These are phyloP conservation scores for Podabrus alpinus DNA, from an alignment of 2,888 invertebrate genomes.

Conservation along the genomic window DNA sequence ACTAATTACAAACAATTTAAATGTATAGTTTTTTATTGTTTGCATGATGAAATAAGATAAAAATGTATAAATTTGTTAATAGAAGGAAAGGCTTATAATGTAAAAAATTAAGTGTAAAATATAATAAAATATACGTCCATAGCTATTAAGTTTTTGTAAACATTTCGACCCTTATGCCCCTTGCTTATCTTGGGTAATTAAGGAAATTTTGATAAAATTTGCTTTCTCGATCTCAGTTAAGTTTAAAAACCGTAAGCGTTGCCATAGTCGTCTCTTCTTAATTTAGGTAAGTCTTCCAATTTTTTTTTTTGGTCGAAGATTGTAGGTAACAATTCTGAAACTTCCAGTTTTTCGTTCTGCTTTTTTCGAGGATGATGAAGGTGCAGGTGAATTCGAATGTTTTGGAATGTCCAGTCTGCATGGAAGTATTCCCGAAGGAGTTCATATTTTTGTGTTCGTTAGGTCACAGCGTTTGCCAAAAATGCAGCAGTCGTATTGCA, in stretches of 20 bases:
- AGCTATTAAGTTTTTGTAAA: neutral
- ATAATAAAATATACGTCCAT: conserved; percentile 55
- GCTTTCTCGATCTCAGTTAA: neutral
- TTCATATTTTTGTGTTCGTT: neutral
- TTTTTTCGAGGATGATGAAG: neutral
- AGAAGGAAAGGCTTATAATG: conserved; percentile 53
- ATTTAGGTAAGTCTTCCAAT: neutral
- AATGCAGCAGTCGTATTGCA: neutral
- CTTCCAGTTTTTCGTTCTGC: neutral
- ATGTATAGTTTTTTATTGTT: conserved; percentile 54
- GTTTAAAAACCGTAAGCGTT: neutral
- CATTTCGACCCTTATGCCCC: too few species aligned
- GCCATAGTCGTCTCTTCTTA: neutral
- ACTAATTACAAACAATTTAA: conserved; percentile 28
- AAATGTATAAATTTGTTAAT: conserved; percentile 56
- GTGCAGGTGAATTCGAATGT: neutral
- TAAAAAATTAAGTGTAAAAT: conserved; percentile 53
- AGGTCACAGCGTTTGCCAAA: neutral
- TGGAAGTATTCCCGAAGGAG: neutral
- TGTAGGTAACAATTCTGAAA: too few species aligned
- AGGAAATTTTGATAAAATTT: neutral
- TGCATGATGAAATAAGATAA: conserved; percentile 42
- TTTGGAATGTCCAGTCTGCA: neutral
- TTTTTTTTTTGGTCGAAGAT: too few species aligned
- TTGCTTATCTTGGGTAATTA: neutral